These are phyloP conservation scores for Phenacoccus solenopsis DNA, from an alignment of 1,140 invertebrate genomes.

Conservation along the genomic window DNA sequence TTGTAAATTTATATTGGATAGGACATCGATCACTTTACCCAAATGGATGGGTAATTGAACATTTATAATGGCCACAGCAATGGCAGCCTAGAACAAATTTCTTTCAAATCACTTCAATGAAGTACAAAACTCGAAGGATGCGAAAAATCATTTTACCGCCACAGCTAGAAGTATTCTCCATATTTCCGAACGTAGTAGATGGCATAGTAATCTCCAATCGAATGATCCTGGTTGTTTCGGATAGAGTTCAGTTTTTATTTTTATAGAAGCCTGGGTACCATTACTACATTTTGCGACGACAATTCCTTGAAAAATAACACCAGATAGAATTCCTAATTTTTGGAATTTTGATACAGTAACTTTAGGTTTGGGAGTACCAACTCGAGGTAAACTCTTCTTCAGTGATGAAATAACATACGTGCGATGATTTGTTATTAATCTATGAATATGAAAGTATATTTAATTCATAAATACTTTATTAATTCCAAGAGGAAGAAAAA, in stretches of 20 bases:
- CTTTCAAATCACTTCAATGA: conserved; percentile 16
- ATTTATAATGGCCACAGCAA: conserved; percentile 65
- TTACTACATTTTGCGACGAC: background rate
- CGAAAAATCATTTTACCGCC: conserved; percentile 35
- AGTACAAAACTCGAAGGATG: conserved; percentile 14
- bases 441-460: too few relatives aligned
- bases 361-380: background rate
- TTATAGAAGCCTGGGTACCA: background rate
- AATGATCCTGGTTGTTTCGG: conserved; percentile 28
- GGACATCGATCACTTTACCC: conserved; percentile 61
- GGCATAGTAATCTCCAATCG: conserved; percentile 48
- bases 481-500: background rate
- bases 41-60: conserved; percentile 65
- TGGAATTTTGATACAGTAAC: background rate
- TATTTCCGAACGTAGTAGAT: conserved; percentile 44
- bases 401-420: background rate
- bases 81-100: conserved; percentile 55
- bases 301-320: background rate
- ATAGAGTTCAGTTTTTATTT: background rate
- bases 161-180: conserved; percentile 42
- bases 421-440: background rate
- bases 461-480: background rate
- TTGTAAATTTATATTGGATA: conserved; percentile 41
- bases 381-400: background rate
- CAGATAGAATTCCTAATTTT: background rate